phyloP scores from a whole-genome alignment of 2,888 invertebrate species.

The Pseudococcus viburni region DNA sequence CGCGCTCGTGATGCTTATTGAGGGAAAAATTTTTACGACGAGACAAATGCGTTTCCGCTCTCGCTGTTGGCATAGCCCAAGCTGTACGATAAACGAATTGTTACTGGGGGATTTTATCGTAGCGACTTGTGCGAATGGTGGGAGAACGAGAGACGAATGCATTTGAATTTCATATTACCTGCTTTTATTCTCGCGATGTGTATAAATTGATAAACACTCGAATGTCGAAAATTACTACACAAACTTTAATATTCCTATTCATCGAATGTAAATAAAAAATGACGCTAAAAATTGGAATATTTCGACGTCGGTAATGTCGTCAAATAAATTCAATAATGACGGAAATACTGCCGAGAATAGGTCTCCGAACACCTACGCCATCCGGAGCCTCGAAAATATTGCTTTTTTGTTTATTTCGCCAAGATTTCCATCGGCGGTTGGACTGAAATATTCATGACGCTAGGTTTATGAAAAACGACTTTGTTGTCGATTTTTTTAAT shows the following conservation, averaged over 20 bases:
- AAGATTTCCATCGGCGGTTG: not conserved
- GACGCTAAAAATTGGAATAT: slow-evolving; percentile 46
- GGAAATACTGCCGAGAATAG: slow-evolving; percentile 19
- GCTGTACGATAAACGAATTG: slow-evolving; percentile 22
- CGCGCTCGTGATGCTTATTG: not conserved
- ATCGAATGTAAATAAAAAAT: slow-evolving; percentile 50
- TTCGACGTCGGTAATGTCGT: not conserved
- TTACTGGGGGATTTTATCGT: slow-evolving; percentile 14
- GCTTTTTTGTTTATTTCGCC: slow-evolving; percentile 3
- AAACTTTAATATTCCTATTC: slow-evolving; percentile 53
- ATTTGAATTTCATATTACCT: slow-evolving; percentile 58
- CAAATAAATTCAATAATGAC: slow-evolving; percentile 43
- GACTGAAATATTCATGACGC: not conserved
- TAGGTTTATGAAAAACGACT: not conserved
- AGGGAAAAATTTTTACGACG: slow-evolving; percentile 19
- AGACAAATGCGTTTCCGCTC: not conserved
- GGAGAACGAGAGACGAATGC: not conserved
- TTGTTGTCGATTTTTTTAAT: not conserved
- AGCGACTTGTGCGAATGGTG: not conserved
- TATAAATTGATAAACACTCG: slow-evolving; percentile 54
- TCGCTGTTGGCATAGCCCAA: not conserved
- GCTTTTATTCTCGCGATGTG: slow-evolving; percentile 12
- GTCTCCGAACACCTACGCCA: too few species aligned
- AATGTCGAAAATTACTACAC: slow-evolving; percentile 42
- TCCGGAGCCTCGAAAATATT: not conserved